phyloP scores from a whole-genome alignment of 2,113 vertebrate genomes.

The Eolophus roseicapilla region DNA sequence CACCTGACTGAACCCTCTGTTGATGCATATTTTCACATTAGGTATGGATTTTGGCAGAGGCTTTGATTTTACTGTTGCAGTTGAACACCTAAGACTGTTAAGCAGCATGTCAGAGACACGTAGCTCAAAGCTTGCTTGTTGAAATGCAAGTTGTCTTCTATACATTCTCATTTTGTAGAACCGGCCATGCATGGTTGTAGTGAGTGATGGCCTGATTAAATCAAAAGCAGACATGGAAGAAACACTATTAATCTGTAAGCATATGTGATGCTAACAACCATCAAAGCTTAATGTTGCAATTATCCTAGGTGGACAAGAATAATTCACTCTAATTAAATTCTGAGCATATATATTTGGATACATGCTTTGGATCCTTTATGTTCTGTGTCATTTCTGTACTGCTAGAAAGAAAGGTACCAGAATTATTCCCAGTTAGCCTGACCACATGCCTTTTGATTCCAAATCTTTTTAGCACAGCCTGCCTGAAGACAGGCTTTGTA shows the following conservation, averaged over 20 bases:
- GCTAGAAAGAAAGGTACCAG: neutral
- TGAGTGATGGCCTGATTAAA: conserved; percentile 51
- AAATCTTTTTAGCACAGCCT: conserved; percentile 1
- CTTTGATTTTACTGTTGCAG: neutral
- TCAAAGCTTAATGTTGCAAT: conserved; percentile 23
- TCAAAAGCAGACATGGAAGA: conserved; percentile 39
- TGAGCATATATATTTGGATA: neutral
- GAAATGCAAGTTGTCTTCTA: neutral
- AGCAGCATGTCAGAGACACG: neutral
- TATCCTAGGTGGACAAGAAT: conserved; percentile 48
- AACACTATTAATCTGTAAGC: conserved; percentile 22
- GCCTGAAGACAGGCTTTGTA: conserved; percentile 24
- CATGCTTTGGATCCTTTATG: neutral
- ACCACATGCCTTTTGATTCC: neutral
- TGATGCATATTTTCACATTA: fast-evolving
- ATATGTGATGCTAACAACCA: conserved; percentile 37
- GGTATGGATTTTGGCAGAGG: neutral
- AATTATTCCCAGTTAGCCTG: neutral
- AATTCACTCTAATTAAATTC: conserved; percentile 24
- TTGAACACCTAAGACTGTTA: neutral
- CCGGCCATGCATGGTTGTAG: neutral
- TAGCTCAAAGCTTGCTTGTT: neutral
- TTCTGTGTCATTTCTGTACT: neutral
- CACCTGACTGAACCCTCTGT: fast-evolving
- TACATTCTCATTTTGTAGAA: neutral